Percentiles rank a stretch among this genome's conserved stretches.
phyloP scores from a whole-genome alignment of 2,888 invertebrate species.

The Leptinotarsa haldemani region DNA sequence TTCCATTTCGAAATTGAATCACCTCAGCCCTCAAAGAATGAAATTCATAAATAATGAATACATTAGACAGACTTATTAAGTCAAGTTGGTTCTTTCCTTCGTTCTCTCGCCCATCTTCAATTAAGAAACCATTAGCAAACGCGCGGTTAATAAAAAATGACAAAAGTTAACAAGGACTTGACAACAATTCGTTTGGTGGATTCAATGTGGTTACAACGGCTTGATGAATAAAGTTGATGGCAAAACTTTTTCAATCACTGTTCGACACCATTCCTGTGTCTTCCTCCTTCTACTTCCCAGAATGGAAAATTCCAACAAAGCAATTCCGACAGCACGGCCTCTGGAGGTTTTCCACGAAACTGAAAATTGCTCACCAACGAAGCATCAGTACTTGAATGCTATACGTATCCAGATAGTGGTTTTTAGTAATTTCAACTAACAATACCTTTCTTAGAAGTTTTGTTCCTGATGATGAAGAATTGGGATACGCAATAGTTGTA shows the following conservation, averaged over 20 bases:
- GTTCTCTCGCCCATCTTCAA: too few species aligned
- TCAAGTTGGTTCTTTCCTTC: too few species aligned
- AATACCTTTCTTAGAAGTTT: too few species aligned
- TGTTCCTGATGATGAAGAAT: too few species aligned
- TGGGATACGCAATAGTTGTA: too few species aligned
- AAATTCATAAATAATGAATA: too few species aligned
- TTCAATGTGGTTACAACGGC: background rate
- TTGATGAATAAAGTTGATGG: constrained; percentile 2
- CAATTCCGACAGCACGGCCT: background rate
- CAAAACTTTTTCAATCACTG: constrained; percentile 10
- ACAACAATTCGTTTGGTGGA: background rate
- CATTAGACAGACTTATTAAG: too few species aligned
- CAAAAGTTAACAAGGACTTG: background rate
- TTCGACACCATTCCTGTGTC: background rate
- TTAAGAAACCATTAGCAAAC: too few species aligned
- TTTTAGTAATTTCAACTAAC: too few species aligned
- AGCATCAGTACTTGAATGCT: background rate
- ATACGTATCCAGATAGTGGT: background rate
- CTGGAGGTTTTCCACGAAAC: background rate
- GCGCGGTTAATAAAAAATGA: background rate
- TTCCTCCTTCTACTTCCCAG: background rate
- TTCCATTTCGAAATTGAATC: too few species aligned
- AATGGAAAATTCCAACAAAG: background rate
- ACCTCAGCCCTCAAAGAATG: too few species aligned
- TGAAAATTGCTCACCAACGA: background rate